Base-by-base conservation (phyloP, 35 echinoderm and acorn worm species). In the Lytechinus variegatus region DNA sequence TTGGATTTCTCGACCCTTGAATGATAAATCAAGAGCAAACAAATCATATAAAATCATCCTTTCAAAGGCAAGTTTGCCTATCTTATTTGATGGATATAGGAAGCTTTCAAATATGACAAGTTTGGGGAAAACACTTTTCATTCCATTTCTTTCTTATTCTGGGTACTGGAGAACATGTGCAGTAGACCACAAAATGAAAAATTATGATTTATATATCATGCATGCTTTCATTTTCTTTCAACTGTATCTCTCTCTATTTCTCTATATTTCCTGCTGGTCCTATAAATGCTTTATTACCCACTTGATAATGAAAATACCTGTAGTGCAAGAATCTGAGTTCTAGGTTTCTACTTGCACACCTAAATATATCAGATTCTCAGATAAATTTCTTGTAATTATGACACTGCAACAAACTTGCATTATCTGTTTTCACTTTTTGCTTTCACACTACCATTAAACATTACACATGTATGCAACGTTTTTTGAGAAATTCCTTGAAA, bases 151-250 rank as follows among this genome's bases (percentile, higher is more conserved):
- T 79, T 79, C 33, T 79, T 24, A 24, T 79, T 16, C 66, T 79
- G n/a, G 66, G 7, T 44, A 44, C 6, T 79, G 66, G 5, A 79
- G 66, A 72, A 21, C 0, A 7, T 24, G n/a, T 79, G 19, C 66
- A 79, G 5, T 79, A 79, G 66, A 79, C 66, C 66, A 79, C 56
- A 79, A 79, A 79, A 79, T 79, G 66, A 79, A 79, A 79, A 79
- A 79, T 79, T 79, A 24, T 79, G 66, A 79, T 79, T 19, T 16
- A 79, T 79, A 79, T 79, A 44, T 44, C 33, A 44, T 44, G 33
- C 66, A 5, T 58, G 9, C 66, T 7, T 79, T 79, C 66, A 24
- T 79, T 79, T 24, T 79, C n/a, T 24, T 79, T 79, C 66, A 19
- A n/a, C 16, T 79, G 6, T 19, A 7, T 79, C 66, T 79, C 5